These are phyloP conservation scores for Eupithecia insigniata DNA, from an alignment of 2,888 invertebrate species.

Conservation along the genomic window DNA sequence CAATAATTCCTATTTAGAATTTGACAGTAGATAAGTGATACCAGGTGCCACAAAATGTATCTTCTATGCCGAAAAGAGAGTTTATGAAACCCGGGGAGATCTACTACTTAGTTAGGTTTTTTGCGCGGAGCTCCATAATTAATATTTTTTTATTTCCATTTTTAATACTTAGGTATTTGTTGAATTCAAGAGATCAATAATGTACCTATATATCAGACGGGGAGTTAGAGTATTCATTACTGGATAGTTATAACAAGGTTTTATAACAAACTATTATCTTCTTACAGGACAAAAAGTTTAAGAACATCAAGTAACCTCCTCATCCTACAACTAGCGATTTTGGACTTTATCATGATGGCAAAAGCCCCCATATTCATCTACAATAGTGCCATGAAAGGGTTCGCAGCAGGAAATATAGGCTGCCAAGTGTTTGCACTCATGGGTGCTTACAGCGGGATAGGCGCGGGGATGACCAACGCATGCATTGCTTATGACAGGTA, in stretches of 20 bases:
- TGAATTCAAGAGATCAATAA: no score
- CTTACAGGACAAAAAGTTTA: slow-evolving; percentile 87
- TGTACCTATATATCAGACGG: no score
- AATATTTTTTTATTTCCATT: no score
- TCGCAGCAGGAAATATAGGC: slow-evolving; percentile 88
- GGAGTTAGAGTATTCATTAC: background rate
- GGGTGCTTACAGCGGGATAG: slow-evolving; percentile 92
- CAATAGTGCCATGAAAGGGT: slow-evolving; percentile 91
- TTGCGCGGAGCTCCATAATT: no score
- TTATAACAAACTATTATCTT: background rate
- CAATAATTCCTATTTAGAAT: no score
- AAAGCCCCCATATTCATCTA: slow-evolving; percentile 94
- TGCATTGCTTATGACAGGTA: slow-evolving; percentile 93
- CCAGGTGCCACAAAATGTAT: no score
- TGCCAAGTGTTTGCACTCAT: slow-evolving; percentile 91
- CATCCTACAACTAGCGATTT: slow-evolving; percentile 91
- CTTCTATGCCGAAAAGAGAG: no score
- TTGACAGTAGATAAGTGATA: no score
- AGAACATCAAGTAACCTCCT: slow-evolving; percentile 93
- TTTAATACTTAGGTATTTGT: no score
- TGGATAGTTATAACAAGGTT: background rate
- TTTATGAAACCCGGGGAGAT: no score
- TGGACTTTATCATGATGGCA: slow-evolving; percentile 94
- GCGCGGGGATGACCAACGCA: slow-evolving; percentile 91
- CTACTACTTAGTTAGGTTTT: no score